A percentile compares a stretch with the other conserved stretches of the same genome.
Evolutionary conservation across 2,113 vertebrate genomes (phyloP).

Genomic region (Ictalurus furcatus): DNA sequence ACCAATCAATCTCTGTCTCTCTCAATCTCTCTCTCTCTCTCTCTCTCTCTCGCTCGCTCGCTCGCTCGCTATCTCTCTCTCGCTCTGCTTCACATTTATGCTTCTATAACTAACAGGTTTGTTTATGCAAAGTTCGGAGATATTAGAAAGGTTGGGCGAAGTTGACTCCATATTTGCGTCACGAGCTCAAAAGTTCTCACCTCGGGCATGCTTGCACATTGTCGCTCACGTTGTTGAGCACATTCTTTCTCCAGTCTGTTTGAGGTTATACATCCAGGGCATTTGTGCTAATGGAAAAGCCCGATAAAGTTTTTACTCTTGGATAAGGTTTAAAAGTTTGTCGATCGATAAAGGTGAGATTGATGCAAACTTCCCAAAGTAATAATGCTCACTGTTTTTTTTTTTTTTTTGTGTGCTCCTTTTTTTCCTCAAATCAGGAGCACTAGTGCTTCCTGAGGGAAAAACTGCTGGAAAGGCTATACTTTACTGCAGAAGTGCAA

Average conservation of each 20-base stretch:
- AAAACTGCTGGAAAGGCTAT: background rate
- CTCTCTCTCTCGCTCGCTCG: no score
- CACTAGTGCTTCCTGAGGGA: background rate
- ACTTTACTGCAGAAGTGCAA: background rate
- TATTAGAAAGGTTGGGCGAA: background rate
- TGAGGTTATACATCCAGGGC: no score
- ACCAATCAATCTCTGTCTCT: no score
- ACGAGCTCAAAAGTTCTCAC: background rate
- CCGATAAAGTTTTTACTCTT: no score
- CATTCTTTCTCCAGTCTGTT: no score
- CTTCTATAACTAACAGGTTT: background rate
- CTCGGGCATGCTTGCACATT: background rate
- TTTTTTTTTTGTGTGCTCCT: no score
- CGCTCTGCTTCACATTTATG: background rate
- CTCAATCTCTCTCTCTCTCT: no score
- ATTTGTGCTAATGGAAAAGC: no score
- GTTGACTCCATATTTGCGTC: background rate
- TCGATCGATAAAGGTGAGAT: background rate
- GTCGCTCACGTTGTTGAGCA: background rate
- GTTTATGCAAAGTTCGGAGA: background rate
- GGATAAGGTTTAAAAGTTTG: background rate
- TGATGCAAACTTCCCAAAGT: background rate
- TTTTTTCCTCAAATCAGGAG: no score
- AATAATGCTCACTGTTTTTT: background rate
- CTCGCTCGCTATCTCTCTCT: no score